These are phyloP conservation scores for Notiomystis cincta DNA, from an alignment of 2,113 vertebrate genomes.

Conservation along the genomic window DNA sequence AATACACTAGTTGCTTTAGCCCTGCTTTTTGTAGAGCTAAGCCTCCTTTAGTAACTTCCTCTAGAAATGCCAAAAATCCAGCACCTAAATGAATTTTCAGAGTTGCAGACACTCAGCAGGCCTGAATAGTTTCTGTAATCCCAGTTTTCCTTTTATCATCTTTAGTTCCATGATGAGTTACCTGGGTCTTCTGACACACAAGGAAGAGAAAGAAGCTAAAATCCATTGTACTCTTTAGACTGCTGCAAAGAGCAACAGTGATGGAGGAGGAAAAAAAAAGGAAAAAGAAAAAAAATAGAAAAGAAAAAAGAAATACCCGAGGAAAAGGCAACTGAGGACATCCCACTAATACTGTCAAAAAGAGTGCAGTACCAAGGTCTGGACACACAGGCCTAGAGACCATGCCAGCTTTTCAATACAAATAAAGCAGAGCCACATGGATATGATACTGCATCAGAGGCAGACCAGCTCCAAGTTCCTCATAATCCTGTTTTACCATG, in stretches of 20 bases:
- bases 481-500: background rate
- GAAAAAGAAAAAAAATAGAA: background rate
- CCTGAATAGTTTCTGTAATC: background rate
- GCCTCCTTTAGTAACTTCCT: background rate
- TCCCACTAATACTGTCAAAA: background rate
- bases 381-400: background rate
- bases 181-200: background rate
- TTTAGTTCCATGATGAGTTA: background rate
- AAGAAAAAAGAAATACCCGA: background rate
- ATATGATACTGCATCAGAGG: background rate
- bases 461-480: background rate
- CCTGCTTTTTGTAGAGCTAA: background rate
- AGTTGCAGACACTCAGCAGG: background rate
- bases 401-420: background rate
- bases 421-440: background rate
- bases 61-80: background rate
- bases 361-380: background rate
- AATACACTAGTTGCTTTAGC: background rate
- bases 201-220: background rate
- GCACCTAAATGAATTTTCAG: background rate
- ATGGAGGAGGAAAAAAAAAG: background rate
- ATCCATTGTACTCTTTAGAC: background rate
- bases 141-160: background rate
- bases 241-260: background rate
- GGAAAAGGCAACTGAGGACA: background rate